These are phyloP conservation scores for Rhyacichthys aspro DNA, from an alignment of 2,797 vertebrate species.

Conservation along the genomic window DNA sequence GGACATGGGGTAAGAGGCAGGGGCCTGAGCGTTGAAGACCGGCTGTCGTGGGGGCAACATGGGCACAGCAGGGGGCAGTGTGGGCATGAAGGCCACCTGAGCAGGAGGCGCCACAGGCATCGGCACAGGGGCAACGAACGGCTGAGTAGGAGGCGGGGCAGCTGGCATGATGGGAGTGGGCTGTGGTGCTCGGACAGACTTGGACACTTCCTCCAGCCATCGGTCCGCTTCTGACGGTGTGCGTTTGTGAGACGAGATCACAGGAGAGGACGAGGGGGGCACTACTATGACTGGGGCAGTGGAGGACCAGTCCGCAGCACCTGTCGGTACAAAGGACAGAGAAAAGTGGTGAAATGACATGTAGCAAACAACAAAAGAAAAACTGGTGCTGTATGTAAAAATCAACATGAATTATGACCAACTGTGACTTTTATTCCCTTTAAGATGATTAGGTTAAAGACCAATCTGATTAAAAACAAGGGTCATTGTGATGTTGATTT, in stretches of 20 bases:
- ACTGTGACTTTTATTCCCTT: too few species aligned
- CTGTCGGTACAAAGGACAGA: conserved; percentile 50
- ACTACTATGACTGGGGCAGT: conserved; percentile 60
- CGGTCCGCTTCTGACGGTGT: conserved; percentile 96
- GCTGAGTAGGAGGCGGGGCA: conserved; percentile 45
- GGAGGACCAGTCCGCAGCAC: conserved; percentile 80
- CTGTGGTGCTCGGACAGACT: conserved; percentile 87
- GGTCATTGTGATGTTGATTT: too few species aligned
- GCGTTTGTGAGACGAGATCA: conserved; percentile 84
- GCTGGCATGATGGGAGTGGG: conserved; percentile 51
- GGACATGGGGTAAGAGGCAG: conserved; percentile 83
- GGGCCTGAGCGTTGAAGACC: conserved; percentile 81
- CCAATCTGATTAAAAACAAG: too few species aligned
- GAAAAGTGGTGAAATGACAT: not conserved
- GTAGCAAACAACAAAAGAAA: not conserved
- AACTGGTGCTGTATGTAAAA: not conserved
- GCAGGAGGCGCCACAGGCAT: conserved; percentile 70
- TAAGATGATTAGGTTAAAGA: too few species aligned
- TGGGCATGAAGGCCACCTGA: conserved; percentile 81
- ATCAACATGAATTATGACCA: not conserved
- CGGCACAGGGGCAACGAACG: conserved; percentile 59
- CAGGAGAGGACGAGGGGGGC: conserved; percentile 69
- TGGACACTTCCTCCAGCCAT: conserved; percentile 96
- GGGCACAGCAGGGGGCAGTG: conserved; percentile 83
- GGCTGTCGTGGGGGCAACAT: conserved; percentile 87